Conservation (phyloP, 2,113 vertebrate species). For the Cephalopterus ornatus region DNA sequence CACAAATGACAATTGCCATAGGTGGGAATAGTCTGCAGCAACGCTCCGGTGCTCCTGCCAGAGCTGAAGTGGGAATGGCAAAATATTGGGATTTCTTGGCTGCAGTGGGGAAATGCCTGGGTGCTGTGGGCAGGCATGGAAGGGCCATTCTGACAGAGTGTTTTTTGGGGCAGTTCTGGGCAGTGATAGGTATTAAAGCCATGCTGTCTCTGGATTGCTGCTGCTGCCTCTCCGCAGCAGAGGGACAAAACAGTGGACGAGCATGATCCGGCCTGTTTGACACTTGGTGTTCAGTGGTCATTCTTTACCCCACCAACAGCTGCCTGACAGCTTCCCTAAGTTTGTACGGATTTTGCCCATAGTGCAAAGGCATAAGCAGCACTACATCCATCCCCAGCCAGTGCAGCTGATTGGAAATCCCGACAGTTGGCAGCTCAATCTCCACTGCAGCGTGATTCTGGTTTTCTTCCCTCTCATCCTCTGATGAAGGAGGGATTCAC, state of each 20-base stretch:
- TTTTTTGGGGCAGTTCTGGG: not conserved
- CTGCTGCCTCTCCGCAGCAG: not conserved
- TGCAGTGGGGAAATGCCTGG: not conserved
- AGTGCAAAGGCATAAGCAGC: not conserved
- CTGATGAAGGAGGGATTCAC: slow-evolving; percentile 61
- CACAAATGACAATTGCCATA: not conserved
- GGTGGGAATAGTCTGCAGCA: not conserved
- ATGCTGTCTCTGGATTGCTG: not conserved
- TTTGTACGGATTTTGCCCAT: not conserved
- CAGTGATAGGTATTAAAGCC: not conserved
- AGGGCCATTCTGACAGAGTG: not conserved
- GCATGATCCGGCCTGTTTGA: not conserved
- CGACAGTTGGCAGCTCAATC: not conserved
- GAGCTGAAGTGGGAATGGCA: not conserved
- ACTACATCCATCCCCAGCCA: not conserved
- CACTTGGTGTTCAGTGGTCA: not conserved
- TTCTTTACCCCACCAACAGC: not conserved
- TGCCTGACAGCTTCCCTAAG: not conserved
- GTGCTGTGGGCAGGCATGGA: not conserved
- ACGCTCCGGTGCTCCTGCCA: not conserved
- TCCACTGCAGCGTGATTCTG: not conserved
- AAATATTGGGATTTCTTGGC: not conserved
- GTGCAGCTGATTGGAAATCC: not conserved
- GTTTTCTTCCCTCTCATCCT: not conserved
- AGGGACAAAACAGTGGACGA: not conserved